Evolutionary conservation across 2,888 invertebrate species (phyloP), one percentile per base, ranked within the genome.

Genomic region (Cinara cedri): DNA sequence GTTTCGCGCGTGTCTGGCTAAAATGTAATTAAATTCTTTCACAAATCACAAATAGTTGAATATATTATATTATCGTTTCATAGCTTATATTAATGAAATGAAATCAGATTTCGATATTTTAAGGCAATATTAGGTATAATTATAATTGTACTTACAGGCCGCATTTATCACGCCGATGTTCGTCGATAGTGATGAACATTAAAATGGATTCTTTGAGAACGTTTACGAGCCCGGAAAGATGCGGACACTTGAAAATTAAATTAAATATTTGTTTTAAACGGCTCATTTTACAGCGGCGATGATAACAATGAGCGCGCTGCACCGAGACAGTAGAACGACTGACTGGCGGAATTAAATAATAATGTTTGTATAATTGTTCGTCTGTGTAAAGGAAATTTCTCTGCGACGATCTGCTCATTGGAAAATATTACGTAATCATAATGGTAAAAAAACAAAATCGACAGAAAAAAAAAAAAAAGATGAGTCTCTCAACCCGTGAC

Each of bases 191-290:
- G 14, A 76, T 57, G 8, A 68, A 34, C 44, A 44, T 68, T 3
- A 57, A 76, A 68, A 68, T 46, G 14, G 76, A 68, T 49, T 68
- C 19, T 76, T 76, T 66, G 13, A 55, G 46, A 46, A 76, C 74
- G 21, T 54, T 63, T n/a, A 74, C 42, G 14, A 51, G 19, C 11
- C 8, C 74, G n/a, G 16, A 65, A 3, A 76, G 34, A 4, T 24
- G 75, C n/a, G 55, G 66, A 46, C 75, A 76, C 14, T 55, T 65
- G 46, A 66, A 76, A 66, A 76, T 26, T 14, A 65, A 19, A 55
- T 66, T 55, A 9, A 76, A 66, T 19, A 66, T 55, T 24, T 55
- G 54, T 21, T 51, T 60, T 13, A 68, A 70, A 60, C 70, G 42
- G 14, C 60, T 34, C 78, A 68, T 68, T 16, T 76, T 55, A 11